Conservation (phyloP, 2,797 vertebrate species). For the Myotis vivesi region DNA sequence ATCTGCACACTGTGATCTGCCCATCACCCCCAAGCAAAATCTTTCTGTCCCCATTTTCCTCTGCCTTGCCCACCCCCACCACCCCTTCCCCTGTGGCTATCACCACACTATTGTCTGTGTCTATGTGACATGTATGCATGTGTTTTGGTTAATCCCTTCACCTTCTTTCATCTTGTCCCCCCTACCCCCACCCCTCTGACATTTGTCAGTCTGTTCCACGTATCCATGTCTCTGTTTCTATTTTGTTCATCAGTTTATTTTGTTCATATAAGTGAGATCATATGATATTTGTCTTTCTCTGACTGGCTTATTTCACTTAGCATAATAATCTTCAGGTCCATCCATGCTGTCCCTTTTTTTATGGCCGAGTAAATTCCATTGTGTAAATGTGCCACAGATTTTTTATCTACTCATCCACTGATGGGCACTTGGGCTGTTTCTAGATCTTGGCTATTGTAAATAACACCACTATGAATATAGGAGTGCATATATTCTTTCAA, state of each 20-base stretch:
- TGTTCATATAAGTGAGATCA: background rate
- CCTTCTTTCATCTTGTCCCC: background rate
- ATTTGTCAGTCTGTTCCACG: background rate
- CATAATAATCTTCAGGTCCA: background rate
- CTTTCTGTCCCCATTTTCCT: background rate
- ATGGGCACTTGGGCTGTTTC: too few relatives aligned
- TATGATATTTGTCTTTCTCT: background rate
- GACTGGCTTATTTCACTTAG: background rate
- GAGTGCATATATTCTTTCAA: too few relatives aligned
- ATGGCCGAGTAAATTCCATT: background rate
- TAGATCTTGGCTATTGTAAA: too few relatives aligned
- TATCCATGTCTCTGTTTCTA: background rate
- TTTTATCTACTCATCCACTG: too few relatives aligned
- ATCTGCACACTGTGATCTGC: background rate
- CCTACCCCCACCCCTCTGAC: background rate
- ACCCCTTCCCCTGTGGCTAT: background rate
- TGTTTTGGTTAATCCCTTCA: background rate
- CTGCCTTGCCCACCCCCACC: background rate
- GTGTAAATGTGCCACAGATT: background rate
- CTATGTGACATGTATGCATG: background rate
- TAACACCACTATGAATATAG: too few relatives aligned
- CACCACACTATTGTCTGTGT: background rate
- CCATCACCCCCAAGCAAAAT: background rate
- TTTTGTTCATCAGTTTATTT: background rate
- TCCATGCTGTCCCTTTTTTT: background rate